Conservation (phyloP, 53 echinoderm and acorn worm species). For the Henricia sp. region DNA sequence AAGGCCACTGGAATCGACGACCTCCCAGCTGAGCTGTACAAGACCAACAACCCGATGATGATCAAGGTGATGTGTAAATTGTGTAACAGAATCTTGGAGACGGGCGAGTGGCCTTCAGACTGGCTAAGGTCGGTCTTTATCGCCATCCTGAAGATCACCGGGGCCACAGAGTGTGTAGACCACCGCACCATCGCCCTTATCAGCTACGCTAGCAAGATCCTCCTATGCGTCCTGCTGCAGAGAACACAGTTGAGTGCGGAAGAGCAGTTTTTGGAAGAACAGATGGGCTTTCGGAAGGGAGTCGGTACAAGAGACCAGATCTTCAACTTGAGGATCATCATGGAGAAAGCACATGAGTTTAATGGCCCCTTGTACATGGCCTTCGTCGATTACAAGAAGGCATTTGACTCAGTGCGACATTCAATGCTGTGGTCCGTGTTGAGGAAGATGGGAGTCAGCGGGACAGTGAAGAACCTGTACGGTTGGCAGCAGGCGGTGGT, state of each 20-base stretch:
- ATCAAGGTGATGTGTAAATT: not conserved
- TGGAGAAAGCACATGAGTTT: not conserved
- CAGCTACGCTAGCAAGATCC: slow-evolving; percentile 5
- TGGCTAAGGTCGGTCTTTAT: slow-evolving; percentile 13
- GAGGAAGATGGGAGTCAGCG: slow-evolving; percentile 31
- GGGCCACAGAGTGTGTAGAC: slow-evolving; percentile 1
- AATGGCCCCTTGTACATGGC: not conserved
- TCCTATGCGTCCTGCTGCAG: no score
- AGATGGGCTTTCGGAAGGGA: slow-evolving; percentile 2
- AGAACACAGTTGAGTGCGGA: not conserved
- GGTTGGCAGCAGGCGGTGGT: slow-evolving; percentile 34
- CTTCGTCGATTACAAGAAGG: slow-evolving; percentile 23
- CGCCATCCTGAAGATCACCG: not conserved
- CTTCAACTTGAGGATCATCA: slow-evolving; percentile 24
- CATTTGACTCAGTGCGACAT: no score
- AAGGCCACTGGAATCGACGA: no score
- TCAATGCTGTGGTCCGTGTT: slow-evolving; percentile 31
- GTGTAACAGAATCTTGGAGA: not conserved
- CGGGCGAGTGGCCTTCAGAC: not conserved
- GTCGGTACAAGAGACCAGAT: slow-evolving; percentile 34
- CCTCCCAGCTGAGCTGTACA: no score
- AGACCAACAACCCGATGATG: no score
- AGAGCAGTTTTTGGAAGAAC: not conserved
- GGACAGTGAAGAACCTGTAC: not conserved
- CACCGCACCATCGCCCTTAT: slow-evolving; percentile 8